A percentile compares a stretch with the other conserved stretches of the same genome.
phyloP scores from a whole-genome alignment of 2,888 invertebrate species.

The Tetrapedia diversipes region DNA sequence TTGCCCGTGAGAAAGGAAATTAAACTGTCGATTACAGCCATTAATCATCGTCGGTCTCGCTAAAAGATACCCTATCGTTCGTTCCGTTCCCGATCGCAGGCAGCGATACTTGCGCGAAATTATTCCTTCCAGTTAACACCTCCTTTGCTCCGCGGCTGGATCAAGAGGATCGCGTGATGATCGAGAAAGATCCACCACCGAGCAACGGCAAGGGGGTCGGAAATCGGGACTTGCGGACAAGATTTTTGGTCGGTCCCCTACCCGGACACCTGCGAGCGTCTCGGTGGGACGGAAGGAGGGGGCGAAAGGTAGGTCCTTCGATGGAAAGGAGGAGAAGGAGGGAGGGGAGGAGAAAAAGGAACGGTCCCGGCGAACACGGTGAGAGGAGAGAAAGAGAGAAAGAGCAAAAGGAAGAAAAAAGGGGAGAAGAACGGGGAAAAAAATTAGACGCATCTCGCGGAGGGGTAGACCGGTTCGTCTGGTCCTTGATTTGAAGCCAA shows the following conservation, averaged over 20 bases:
- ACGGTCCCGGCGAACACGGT: slow-evolving; percentile 36
- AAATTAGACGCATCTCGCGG: slow-evolving; percentile 66
- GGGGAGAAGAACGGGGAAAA: slow-evolving; percentile 48
- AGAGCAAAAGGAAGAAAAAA: slow-evolving; percentile 41
- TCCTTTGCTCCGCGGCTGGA: neutral
- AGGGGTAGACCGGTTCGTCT: slow-evolving; percentile 77
- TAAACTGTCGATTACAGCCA: too few relatives aligned
- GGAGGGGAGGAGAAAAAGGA: slow-evolving; percentile 35
- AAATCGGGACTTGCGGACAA: slow-evolving; percentile 55
- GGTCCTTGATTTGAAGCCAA: slow-evolving; percentile 77
- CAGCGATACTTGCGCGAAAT: slow-evolving; percentile 19
- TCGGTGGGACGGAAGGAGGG: slow-evolving; percentile 39
- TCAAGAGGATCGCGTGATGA: slow-evolving; percentile 16
- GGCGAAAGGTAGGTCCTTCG: slow-evolving; percentile 29
- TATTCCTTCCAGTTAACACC: slow-evolving; percentile 33
- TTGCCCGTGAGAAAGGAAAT: too few relatives aligned
- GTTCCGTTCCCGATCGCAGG: neutral
- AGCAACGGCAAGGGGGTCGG: slow-evolving; percentile 61
- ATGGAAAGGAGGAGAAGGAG: slow-evolving; percentile 35
- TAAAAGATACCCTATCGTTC: neutral
- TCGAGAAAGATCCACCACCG: slow-evolving; percentile 15
- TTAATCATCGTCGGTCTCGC: too few relatives aligned
- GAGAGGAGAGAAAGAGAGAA: slow-evolving; percentile 33
- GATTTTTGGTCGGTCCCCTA: slow-evolving; percentile 65
- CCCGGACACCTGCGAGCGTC: slow-evolving; percentile 73